phyloP scores from a whole-genome alignment of 2,797 vertebrate species.

The Sebastes dallii region DNA sequence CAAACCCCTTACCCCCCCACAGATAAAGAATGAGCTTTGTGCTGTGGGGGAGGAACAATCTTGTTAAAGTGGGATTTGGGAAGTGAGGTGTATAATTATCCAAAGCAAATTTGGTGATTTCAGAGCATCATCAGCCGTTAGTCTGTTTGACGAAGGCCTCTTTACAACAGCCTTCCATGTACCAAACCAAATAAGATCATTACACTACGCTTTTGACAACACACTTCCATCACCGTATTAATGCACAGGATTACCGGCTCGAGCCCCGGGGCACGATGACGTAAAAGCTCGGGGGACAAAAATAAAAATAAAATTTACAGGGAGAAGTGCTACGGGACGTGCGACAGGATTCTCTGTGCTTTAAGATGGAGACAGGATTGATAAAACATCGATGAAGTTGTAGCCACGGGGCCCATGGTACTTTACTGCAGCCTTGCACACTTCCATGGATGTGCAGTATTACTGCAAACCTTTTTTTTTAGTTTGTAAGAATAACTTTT shows the following conservation, averaged over 20 bases:
- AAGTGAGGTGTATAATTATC: conserved; percentile 39
- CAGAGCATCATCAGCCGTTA: not conserved
- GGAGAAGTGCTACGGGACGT: too few relatives aligned
- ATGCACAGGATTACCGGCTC: too few relatives aligned
- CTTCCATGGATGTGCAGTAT: too few relatives aligned
- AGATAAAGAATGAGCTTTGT: not conserved
- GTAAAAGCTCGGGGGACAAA: accelerated
- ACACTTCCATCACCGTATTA: not conserved
- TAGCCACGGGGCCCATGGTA: too few relatives aligned
- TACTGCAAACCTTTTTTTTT: too few relatives aligned
- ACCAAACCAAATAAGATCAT: not conserved
- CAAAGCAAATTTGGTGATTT: conserved; percentile 7
- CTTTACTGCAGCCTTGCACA: too few relatives aligned
- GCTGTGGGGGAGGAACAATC: conserved; percentile 6
- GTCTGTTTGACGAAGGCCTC: not conserved
- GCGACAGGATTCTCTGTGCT: too few relatives aligned
- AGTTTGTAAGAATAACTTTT: too few relatives aligned
- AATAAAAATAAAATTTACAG: too few relatives aligned
- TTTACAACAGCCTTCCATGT: not conserved
- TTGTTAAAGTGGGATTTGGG: conserved; percentile 18
- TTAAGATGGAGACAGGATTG: too few relatives aligned
- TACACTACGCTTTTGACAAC: not conserved
- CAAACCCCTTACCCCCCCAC: conserved; percentile 14
- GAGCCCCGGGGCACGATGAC: too few relatives aligned
- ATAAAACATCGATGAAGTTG: too few relatives aligned